Evolutionary conservation across 1,140 invertebrate genomes (phyloP), one percentile per base, ranked within the genome.

Genomic region (Limonius californicus): DNA sequence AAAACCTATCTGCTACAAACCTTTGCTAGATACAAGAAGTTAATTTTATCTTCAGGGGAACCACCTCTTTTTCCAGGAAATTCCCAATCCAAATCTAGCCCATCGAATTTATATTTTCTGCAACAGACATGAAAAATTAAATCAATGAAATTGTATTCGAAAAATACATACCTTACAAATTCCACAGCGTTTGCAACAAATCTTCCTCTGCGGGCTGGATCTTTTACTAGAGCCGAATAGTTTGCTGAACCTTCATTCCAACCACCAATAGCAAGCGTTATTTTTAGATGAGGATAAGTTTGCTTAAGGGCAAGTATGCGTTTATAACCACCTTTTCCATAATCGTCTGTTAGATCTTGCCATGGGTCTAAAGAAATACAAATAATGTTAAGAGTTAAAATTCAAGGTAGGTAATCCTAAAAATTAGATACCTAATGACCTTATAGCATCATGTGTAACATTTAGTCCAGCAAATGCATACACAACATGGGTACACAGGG

Each of bases 221-320:
- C 81, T 4, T 80, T 77, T 0, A 87, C 89, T 80, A 95, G 82
- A 0, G 76, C 78, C 0, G 91, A 94, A 73, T 91, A 95, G 68
- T 91, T 91, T 15, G 72, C 69, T 0, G 89, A 91, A 0, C 90
- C 91, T 77, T 94, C 90, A 70, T 92, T 93, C 91, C 91, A 94
- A 1, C 92, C 92, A 0, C 93, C 93, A 35, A 95, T 88, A 7
- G 90, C 91, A 1, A 95, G 68, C 0, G 86, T 83, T 1, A 91
- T 81, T 75, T 91, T 93, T 2, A 95, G 72, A 64, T 86, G 81
- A 0, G 89, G 89, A 78, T 92, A 86, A 8, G 79, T 79, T 27
- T 81, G 71, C 64, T 87, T 89, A 0, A 94, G 70, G 0, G 72
- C 73, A 0, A 87, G 89, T 54, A 91, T 74, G 43, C 85, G 83